Evolutionary conservation across 2,888 invertebrate genomes (phyloP), one percentile per base, ranked within the genome.

Genomic region (Drosophila paramelanica): DNA sequence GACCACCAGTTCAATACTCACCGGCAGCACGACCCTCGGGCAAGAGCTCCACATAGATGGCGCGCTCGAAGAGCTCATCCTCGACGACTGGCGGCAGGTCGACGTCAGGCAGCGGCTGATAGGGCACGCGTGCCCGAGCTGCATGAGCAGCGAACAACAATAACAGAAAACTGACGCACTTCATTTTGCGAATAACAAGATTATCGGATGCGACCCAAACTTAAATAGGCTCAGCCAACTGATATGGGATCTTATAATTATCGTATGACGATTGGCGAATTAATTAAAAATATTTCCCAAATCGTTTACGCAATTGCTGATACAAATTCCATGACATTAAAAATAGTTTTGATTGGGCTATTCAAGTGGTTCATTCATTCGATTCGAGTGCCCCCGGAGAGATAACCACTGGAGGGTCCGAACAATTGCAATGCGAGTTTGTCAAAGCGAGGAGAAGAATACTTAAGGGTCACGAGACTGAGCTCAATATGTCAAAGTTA

Each of bases 401-500:
- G 73, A 58, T 75, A 58, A 57, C 36, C 49, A 41, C 23, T 56
- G 17, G 17, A 53, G 20, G 7, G 47, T 31, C 36, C 36, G 36
- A 42, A 58, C 47, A 49, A 55, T 53, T 43, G 20, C 14, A 41
- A 4, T 27, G 20, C n/a, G 47, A 20, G 27, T 13, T 20, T 10
- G 17, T 41, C 17, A 14, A 33, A 20, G 10, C n/a, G 14, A 8
- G 20, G 20, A 11, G 31, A 11, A 11, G 41, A 41, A 25, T 14
- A 14, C 47, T 47, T 33, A 36, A 39, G n/a, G 10, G 38, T 11
- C 43, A 4, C 13, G 46, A 50, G 55, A 67, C 51, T 55, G 57
- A 64, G 80, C 86, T 77, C 88, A 88, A 87, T 89, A 85, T 88
- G 90, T 82, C 90, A 88, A 79, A 79, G 79, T 72, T 80, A 79